Conservation (phyloP, 2,888 invertebrate genomes). For the Synanthedon andrenaeformis region DNA sequence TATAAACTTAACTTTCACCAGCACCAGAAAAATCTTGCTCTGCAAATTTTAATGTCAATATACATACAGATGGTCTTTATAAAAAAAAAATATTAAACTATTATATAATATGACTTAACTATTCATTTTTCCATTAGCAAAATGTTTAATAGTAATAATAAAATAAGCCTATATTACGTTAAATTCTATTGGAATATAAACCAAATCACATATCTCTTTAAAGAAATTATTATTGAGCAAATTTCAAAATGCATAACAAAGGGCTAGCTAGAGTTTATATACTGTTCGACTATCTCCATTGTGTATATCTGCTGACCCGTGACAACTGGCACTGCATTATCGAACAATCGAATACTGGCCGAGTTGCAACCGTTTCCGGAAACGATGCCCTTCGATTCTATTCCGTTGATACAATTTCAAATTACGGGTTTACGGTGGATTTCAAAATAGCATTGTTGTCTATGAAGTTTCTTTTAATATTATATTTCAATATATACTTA, state of each 20-base stretch:
- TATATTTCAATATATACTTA: too few species aligned
- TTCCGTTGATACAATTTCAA: slow-evolving; percentile 12
- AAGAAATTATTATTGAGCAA: background rate
- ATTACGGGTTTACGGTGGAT: slow-evolving; percentile 10
- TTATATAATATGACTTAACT: too few species aligned
- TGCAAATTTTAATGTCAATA: too few species aligned
- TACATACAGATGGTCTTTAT: too few species aligned
- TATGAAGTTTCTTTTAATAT: too few species aligned
- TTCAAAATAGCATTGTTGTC: slow-evolving; percentile 10
- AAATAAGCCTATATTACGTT: too few species aligned
- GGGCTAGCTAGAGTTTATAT: background rate
- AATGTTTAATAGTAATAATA: too few species aligned
- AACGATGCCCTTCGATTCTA: background rate
- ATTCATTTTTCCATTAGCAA: too few species aligned
- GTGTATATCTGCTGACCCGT: slow-evolving; percentile 20
- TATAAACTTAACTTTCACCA: too few species aligned
- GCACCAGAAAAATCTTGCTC: too few species aligned
- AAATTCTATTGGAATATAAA: too few species aligned
- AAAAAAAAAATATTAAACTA: too few species aligned
- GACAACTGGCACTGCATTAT: slow-evolving; percentile 10
- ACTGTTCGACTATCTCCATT: slow-evolving; percentile 10
- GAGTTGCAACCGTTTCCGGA: slow-evolving; percentile 20
- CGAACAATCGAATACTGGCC: slow-evolving; percentile 15
- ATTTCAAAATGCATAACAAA: background rate
- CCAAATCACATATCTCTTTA: background rate